phyloP scores from a whole-genome alignment of 2,113 vertebrate species.

The Pteronura brasiliensis region DNA sequence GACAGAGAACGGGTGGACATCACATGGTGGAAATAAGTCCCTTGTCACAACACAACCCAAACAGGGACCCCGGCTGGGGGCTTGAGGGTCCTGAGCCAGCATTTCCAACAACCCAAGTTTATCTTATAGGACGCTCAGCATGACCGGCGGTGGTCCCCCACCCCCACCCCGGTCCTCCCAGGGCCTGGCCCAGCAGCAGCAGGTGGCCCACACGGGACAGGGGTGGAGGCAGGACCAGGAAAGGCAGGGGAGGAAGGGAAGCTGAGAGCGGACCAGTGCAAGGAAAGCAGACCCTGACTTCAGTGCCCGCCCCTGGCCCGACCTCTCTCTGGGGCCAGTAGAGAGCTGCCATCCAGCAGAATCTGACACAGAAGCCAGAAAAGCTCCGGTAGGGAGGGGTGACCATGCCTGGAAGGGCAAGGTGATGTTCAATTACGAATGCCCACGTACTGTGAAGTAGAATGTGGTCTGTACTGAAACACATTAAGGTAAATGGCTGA shows the following conservation, averaged over 20 bases:
- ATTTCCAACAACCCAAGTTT: not conserved
- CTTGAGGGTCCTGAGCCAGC: not conserved
- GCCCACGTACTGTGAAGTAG: not conserved
- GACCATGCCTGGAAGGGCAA: not conserved
- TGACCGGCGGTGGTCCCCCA: not conserved
- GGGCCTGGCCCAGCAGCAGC: not conserved
- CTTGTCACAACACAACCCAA: not conserved
- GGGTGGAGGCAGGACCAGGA: not conserved
- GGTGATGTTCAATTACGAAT: not conserved
- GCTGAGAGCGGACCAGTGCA: accelerated
- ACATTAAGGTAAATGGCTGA: not conserved
- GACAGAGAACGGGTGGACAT: not conserved
- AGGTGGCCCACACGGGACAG: not conserved
- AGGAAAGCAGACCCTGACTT: not conserved
- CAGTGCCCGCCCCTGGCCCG: not conserved
- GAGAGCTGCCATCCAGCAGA: not conserved
- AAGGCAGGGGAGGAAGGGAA: accelerated
- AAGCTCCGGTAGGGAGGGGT: not conserved
- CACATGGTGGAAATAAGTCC: not conserved
- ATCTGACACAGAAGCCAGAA: not conserved
- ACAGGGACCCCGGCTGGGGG: not conserved
- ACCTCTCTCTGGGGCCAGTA: not conserved
- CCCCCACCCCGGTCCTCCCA: no score
- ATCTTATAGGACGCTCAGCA: not conserved
- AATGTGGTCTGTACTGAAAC: not conserved